Evolutionary conservation across 2,113 vertebrate species (phyloP).

Genomic region (Dolichallabes microphthalmus): DNA sequence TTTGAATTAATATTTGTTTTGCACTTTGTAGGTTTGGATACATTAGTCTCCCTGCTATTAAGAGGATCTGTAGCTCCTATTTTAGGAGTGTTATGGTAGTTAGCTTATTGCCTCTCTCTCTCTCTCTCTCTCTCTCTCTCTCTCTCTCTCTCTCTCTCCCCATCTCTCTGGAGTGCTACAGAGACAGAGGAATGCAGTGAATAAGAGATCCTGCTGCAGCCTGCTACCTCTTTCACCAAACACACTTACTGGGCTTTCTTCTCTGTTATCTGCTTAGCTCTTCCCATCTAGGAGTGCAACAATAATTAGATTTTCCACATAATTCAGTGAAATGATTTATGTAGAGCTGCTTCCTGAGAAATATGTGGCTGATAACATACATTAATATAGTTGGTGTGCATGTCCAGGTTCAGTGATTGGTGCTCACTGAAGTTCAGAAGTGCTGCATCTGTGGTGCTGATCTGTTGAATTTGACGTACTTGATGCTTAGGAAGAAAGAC

Average conservation of each 20-base stretch:
- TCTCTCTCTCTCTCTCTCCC: constrained; percentile 1
- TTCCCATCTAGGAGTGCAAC: constrained; percentile 15
- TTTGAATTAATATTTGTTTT: neutral
- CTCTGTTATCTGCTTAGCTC: constrained; percentile 4
- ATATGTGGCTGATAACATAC: constrained; percentile 6
- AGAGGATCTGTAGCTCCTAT: neutral
- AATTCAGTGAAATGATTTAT: constrained; percentile 41
- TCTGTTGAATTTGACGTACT: neutral
- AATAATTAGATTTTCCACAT: constrained; percentile 33
- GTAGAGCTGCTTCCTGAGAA: constrained; percentile 6
- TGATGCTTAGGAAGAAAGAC: constrained; percentile 70
- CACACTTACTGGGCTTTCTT: constrained; percentile 45
- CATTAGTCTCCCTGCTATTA: neutral
- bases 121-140: constrained; percentile 28
- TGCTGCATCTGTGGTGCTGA: constrained; percentile 3
- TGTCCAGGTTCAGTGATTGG: neutral
- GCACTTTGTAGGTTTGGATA: neutral
- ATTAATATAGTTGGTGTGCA: constrained; percentile 9
- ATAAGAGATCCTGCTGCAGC: constrained; percentile 55
- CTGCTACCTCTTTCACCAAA: constrained; percentile 30
- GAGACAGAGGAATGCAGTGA: constrained; percentile 44
- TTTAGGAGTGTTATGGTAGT: constrained; percentile 45
- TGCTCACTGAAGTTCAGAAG: neutral
- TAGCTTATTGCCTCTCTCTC: neutral
- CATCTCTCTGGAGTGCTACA: constrained; percentile 23